A percentile compares a stretch with the other conserved stretches of the same genome.
Conservation (phyloP, 2,888 invertebrate genomes). For the Volucella zonaria region DNA sequence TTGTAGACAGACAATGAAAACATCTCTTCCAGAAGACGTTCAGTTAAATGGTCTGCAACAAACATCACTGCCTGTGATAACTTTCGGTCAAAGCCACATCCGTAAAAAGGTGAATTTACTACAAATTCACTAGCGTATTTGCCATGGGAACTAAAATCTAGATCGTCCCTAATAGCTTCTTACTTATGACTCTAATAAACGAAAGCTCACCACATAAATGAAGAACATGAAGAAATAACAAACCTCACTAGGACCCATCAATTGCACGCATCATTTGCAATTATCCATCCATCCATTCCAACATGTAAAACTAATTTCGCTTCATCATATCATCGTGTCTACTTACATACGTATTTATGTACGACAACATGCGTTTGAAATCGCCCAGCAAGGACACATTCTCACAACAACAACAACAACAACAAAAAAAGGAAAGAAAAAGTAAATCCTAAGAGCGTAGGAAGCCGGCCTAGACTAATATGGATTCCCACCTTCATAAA, state of each 20-base stretch:
- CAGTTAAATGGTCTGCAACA: constrained; percentile 27
- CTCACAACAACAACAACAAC: background rate
- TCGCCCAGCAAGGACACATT: constrained; percentile 11
- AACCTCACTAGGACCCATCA: constrained; percentile 35
- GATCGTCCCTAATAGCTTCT: constrained; percentile 24
- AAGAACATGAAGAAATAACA: background rate
- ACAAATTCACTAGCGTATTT: constrained; percentile 21
- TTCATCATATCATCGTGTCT: constrained; percentile 52
- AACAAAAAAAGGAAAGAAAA: constrained; percentile 5
- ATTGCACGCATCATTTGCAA: constrained; percentile 69
- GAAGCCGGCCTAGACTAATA: constrained; percentile 59
- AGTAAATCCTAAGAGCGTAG: constrained; percentile 42
- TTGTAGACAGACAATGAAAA: constrained; percentile 5
- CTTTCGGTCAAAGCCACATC: background rate
- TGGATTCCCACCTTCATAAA: constrained; percentile 74
- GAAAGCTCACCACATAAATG: constrained; percentile 22
- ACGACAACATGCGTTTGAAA: constrained; percentile 6
- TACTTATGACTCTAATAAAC: constrained; percentile 49
- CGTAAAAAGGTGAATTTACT: constrained; percentile 41
- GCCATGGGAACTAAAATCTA: background rate
- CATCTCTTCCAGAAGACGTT: background rate
- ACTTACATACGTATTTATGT: background rate
- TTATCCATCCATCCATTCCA: constrained; percentile 63
- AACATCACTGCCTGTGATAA: background rate
- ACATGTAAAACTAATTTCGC: constrained; percentile 66